Evolutionary conservation across 2,888 invertebrate genomes (phyloP).

Genomic region (Miltochrista miniata): DNA sequence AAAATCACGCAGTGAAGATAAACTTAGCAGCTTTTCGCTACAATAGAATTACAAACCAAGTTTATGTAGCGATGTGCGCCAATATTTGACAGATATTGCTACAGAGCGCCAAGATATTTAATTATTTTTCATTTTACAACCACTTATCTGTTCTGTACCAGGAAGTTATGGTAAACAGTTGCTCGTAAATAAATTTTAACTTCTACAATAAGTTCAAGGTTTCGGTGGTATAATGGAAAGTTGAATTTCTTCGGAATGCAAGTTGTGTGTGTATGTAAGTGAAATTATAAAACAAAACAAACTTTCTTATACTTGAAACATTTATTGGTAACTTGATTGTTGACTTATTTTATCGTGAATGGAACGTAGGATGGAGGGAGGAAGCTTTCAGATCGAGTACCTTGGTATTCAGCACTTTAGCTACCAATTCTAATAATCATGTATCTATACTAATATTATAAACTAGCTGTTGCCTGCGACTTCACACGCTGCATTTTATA

Average conservation of each 20-base stretch:
- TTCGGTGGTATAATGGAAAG: constrained; percentile 32
- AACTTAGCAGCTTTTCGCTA: no score
- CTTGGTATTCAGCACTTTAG: no score
- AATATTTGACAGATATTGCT: constrained; percentile 31
- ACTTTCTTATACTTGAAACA: no score
- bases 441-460: no score
- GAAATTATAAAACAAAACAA: constrained; percentile 31
- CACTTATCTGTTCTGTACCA: constrained; percentile 35
- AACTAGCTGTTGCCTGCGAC: no score
- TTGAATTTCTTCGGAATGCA: constrained; percentile 30
- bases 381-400: no score
- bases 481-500: no score
- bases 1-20: no score
- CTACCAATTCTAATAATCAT: no score
- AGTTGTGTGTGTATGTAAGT: constrained; percentile 32
- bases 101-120: constrained; percentile 32
- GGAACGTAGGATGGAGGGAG: no score
- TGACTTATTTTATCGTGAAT: no score
- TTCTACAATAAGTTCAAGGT: constrained; percentile 33
- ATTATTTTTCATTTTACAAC: constrained; percentile 48
- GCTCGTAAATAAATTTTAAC: constrained; percentile 44
- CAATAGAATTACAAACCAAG: constrained; percentile 11
- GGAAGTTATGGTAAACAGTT: constrained; percentile 45
- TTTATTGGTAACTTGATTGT: no score
- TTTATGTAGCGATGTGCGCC: constrained; percentile 7